Percentiles rank a stretch among this genome's conserved stretches.
Evolutionary conservation across 2,113 vertebrate species (phyloP).

Genomic region (Tringa solitaria): DNA sequence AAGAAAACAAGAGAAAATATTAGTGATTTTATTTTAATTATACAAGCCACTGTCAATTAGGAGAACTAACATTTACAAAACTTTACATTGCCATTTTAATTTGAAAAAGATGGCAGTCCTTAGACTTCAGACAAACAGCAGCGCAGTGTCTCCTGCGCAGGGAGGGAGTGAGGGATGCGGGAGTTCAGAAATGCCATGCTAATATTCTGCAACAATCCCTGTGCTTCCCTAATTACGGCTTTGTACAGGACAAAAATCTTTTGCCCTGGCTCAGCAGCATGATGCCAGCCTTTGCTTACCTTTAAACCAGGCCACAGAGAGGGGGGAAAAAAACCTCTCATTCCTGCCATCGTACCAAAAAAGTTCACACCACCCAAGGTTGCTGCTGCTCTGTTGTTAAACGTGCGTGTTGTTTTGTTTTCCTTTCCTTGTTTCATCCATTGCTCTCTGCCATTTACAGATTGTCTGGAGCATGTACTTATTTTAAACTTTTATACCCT

Average conservation of each 20-base stretch:
- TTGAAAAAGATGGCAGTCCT: constrained; percentile 66
- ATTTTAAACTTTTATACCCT: constrained; percentile 73
- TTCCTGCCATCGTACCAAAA: constrained; percentile 32
- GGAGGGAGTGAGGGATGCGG: neutral
- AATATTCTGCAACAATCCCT: constrained; percentile 15
- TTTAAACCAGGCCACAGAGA: constrained; percentile 58
- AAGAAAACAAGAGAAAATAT: constrained; percentile 69
- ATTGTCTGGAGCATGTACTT: constrained; percentile 53
- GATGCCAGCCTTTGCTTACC: constrained; percentile 40
- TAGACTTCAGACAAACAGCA: constrained; percentile 52
- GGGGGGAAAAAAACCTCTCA: neutral
- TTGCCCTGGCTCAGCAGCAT: neutral
- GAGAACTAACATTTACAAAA: constrained; percentile 74
- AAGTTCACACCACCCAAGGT: constrained; percentile 53
- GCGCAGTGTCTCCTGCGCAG: neutral
- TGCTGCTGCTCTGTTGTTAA: constrained; percentile 32
- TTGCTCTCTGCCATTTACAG: constrained; percentile 50
- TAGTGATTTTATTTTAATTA: constrained; percentile 75
- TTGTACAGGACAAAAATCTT: constrained; percentile 53
- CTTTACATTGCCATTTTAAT: constrained; percentile 71
- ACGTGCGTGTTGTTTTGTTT: constrained; percentile 43
- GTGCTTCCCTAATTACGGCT: constrained; percentile 49
- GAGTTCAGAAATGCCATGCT: constrained; percentile 20
- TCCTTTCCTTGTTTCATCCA: constrained; percentile 25
- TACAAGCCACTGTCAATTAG: constrained; percentile 69